Evolutionary conservation across 2,797 vertebrate species (phyloP), one percentile per base, ranked within the genome.

Genomic region (Orestias chungarensis): DNA sequence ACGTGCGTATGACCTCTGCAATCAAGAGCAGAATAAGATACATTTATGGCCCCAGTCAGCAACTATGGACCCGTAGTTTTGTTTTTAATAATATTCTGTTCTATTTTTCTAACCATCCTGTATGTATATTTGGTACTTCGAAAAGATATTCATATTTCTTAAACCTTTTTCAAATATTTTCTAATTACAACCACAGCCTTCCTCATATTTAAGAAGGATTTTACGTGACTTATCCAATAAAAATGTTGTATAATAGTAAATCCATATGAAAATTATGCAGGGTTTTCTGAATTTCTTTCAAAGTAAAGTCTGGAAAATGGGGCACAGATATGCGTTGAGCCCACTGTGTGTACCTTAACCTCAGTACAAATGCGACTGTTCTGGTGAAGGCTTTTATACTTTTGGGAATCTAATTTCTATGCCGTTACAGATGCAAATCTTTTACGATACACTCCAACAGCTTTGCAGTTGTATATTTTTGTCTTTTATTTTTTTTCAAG

Each of bases 1-100:
- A 96, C 94, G 97, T 99, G 89, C 17, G 91, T 76, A 9, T 20
- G 8, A 6, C 3, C 61, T 23, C 31, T 5, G 6, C 10, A 7
- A 35, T 0, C 55, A 59, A 1, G 57, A 35, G 18, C 7, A 46
- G 18, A 47, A n/a, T 25, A 25, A 42, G 10, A 31, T 35, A 4
- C 35, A 38, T 59, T 33, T 23, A 57, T n/a, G 9, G n/a, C 23
- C 49, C 47, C 9, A 50, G 15, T 57, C 3, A 33, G 18, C 8
- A 47, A 8, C 6, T 14, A 10, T 2, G 1, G n/a, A 50, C 9
- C 49, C 25, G n/a, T 25, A 25, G 11, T 50, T 50, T 10, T 12
- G n/a, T 25, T 50, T 25, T n/a, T 50, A 25, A 15, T 25, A 50
- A 50, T 50, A 8, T 10, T 50, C 25, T n/a, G 25, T 23, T 25